Percentiles rank a stretch among this genome's conserved stretches.
These are phyloP conservation scores for Alloplasta piceator DNA, from an alignment of 2,888 invertebrate genomes.

Conservation along the genomic window DNA sequence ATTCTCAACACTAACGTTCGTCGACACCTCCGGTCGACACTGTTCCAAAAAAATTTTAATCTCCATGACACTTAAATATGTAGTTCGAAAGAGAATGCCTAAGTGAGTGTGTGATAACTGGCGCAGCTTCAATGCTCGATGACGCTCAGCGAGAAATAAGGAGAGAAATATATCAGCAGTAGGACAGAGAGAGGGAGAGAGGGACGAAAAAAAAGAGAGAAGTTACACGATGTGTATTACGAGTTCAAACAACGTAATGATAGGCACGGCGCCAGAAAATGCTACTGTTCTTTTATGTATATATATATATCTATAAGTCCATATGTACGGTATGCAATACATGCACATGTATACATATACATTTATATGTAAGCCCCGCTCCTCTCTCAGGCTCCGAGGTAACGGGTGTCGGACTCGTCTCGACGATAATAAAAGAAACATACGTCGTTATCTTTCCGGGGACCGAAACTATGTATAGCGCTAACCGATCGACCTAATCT, in stretches of 20 bases:
- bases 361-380: not conserved
- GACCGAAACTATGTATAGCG: not conserved
- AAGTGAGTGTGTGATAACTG: not conserved
- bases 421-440: conserved; percentile 62
- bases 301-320: not conserved
- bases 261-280: conserved; percentile 78
- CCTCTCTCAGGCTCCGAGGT: conserved; percentile 56
- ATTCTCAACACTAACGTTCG: too few species aligned
- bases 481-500: conserved; percentile 31
- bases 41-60: too few species aligned
- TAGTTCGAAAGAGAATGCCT: not conserved
- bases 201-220: not conserved
- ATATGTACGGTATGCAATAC: conserved; percentile 15
- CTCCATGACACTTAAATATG: too few species aligned
- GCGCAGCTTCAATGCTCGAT: not conserved
- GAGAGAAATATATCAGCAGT: conserved; percentile 2
- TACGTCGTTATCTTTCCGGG: conserved; percentile 35
- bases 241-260: conserved; percentile 79
- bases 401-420: conserved; percentile 69
- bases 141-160: conserved; percentile 26
- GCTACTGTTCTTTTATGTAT: conserved; percentile 57
- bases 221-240: conserved; percentile 73
- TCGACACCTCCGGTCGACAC: too few species aligned
- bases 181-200: conserved; percentile 2
- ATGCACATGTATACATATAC: conserved; percentile 19